A percentile compares a stretch with the other conserved stretches of the same genome.
phyloP scores from a whole-genome alignment of 2,113 vertebrate genomes.

The Fukomys damarensis region DNA sequence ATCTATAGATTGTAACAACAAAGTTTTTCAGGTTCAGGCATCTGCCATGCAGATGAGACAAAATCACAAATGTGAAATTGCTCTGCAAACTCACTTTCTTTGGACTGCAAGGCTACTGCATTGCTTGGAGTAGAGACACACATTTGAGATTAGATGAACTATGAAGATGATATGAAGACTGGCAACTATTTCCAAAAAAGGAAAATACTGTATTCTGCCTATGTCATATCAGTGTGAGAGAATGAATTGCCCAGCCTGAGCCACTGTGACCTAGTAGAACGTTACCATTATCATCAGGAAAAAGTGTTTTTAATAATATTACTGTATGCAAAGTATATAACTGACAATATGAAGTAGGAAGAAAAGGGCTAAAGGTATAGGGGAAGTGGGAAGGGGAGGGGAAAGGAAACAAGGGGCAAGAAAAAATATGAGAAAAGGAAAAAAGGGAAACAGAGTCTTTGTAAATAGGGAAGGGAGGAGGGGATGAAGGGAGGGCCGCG shows the following conservation, averaged over 20 bases:
- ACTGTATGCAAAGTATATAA: too few relatives aligned
- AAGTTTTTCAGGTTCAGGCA: background rate
- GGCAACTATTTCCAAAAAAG: background rate
- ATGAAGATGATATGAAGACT: background rate
- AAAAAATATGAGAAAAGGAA: too few relatives aligned
- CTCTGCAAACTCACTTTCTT: background rate
- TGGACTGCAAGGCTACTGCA: background rate
- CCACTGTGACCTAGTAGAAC: background rate
- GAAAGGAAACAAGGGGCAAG: too few relatives aligned
- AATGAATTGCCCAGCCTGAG: background rate
- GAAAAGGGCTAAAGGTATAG: too few relatives aligned
- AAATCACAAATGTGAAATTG: background rate
- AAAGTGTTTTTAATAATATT: background rate
- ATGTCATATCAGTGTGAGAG: background rate
- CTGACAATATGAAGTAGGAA: too few relatives aligned
- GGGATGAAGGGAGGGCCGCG: too few relatives aligned
- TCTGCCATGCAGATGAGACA: background rate
- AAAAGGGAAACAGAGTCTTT: too few relatives aligned
- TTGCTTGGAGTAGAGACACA: background rate
- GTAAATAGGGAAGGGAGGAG: too few relatives aligned
- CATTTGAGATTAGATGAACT: background rate
- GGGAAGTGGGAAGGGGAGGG: too few relatives aligned
- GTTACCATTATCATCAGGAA: background rate
- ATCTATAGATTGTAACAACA: background rate
- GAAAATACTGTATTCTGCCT: background rate